These are phyloP conservation scores for Aptenodytes forsteri DNA, from an alignment of 2,113 vertebrate genomes.

Conservation along the genomic window DNA sequence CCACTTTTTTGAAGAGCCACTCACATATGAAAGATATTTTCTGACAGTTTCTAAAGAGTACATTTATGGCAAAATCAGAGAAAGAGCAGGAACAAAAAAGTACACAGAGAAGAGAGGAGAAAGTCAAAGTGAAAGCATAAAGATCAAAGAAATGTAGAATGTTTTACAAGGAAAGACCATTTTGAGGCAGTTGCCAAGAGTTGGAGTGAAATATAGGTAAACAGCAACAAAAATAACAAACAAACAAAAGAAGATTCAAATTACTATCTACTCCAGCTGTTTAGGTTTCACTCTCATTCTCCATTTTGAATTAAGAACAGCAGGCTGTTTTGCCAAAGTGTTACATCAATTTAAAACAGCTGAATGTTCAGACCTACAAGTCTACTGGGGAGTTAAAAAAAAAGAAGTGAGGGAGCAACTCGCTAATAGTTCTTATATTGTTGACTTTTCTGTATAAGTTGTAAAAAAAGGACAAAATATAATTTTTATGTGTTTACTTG, in stretches of 20 bases:
- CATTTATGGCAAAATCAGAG: not conserved
- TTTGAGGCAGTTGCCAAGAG: not conserved
- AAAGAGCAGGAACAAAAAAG: not conserved
- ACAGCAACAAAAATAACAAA: not conserved
- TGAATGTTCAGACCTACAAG: not conserved
- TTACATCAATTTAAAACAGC: not conserved
- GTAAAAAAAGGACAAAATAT: not conserved
- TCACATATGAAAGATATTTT: not conserved
- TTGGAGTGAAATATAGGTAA: not conserved
- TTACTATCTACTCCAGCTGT: not conserved
- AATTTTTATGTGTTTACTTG: not conserved
- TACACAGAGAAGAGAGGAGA: not conserved
- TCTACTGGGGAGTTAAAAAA: not conserved
- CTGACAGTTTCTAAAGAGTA: not conserved
- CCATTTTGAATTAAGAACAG: not conserved
- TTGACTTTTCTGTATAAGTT: not conserved
- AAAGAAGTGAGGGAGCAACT: not conserved
- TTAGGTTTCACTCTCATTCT: not conserved
- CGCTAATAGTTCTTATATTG: not conserved
- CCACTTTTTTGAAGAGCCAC: not conserved
- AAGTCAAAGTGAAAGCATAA: not conserved
- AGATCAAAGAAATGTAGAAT: not conserved
- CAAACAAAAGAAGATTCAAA: not conserved
- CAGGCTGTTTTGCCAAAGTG: not conserved
- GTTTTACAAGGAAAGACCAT: not conserved